Conservation (phyloP, 2,888 invertebrate genomes). For the Melipona bicolor region DNA sequence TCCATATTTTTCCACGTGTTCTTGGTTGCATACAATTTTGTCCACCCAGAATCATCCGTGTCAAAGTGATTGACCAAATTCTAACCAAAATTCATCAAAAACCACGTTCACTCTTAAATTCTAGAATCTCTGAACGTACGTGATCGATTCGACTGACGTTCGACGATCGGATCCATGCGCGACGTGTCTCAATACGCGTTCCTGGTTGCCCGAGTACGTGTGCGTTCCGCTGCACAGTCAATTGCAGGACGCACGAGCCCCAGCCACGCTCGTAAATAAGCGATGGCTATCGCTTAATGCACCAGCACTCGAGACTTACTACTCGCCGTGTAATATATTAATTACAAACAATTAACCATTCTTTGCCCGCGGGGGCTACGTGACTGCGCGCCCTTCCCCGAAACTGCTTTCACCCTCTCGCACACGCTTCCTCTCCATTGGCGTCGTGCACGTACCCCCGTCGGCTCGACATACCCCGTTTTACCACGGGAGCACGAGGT, state of each 20-base stretch:
- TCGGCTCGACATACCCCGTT: background rate
- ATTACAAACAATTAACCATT: constrained; percentile 81
- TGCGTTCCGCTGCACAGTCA: constrained; percentile 13
- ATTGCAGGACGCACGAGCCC: constrained; percentile 40
- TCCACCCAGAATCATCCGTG: too few species aligned
- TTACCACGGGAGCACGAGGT: constrained; percentile 43
- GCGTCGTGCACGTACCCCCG: constrained; percentile 30
- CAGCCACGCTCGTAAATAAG: constrained; percentile 69
- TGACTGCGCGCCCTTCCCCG: constrained; percentile 49
- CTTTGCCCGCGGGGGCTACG: constrained; percentile 68
- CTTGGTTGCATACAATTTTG: too few species aligned
- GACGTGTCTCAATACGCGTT: background rate
- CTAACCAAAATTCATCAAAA: background rate
- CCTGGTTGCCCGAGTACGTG: background rate
- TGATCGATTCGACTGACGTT: background rate
- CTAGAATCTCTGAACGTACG: background rate
- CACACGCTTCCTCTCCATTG: constrained; percentile 26
- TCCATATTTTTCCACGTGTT: background rate
- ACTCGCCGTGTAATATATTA: constrained; percentile 81
- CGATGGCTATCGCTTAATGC: constrained; percentile 78
- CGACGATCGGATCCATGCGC: background rate
- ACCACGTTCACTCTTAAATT: background rate
- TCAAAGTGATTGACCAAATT: too few species aligned
- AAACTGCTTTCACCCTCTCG: constrained; percentile 37
- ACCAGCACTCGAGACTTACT: constrained; percentile 71